Percentiles rank a stretch among this genome's conserved stretches.
Evolutionary conservation across 2,113 vertebrate species (phyloP).

Genomic region (Rhineura floridana): DNA sequence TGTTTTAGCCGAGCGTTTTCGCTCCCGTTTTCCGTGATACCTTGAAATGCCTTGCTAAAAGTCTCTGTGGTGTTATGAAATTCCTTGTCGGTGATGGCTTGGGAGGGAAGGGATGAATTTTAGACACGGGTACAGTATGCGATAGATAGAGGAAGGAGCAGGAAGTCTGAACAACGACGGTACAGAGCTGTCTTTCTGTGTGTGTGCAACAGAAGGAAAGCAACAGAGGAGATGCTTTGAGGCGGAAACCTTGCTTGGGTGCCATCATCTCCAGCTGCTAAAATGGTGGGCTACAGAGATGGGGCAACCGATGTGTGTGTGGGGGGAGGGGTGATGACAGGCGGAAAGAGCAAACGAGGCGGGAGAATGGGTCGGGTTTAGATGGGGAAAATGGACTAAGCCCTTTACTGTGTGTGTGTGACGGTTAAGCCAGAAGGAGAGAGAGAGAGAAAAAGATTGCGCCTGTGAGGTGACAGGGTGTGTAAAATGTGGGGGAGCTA

Average conservation of each 20-base stretch:
- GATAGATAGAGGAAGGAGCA: neutral
- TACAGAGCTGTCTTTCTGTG: neutral
- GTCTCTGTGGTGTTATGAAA: neutral
- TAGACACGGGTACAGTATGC: neutral
- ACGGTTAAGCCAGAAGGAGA: neutral
- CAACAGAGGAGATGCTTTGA: neutral
- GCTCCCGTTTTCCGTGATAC: too few relatives aligned
- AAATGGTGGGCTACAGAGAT: neutral
- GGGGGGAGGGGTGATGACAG: neutral
- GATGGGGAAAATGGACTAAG: neutral
- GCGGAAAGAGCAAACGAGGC: neutral
- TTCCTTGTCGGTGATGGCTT: neutral
- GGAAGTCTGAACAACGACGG: neutral
- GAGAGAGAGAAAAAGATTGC: neutral
- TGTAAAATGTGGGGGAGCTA: neutral
- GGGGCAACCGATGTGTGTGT: neutral
- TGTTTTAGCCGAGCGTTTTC: neutral
- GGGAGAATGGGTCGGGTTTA: too few relatives aligned
- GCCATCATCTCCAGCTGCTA: neutral
- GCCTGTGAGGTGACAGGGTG: neutral
- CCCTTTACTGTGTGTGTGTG: neutral
- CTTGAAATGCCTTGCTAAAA: neutral
- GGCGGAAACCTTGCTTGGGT: neutral
- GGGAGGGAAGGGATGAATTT: neutral
- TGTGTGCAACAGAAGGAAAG: neutral